phyloP scores from a whole-genome alignment of 2,797 vertebrate species.

The Karalla daura region DNA sequence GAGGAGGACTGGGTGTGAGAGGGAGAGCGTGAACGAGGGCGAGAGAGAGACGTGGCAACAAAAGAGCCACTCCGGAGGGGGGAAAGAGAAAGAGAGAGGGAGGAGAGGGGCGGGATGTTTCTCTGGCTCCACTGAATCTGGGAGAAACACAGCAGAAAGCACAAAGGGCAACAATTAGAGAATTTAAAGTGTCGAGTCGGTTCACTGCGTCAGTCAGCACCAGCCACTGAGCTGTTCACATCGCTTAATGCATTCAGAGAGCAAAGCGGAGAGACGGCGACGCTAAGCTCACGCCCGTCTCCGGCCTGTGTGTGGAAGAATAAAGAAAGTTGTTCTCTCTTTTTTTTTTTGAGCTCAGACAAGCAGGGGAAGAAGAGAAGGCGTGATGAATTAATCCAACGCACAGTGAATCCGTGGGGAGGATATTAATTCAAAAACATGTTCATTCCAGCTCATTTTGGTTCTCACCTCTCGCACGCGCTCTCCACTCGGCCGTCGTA shows the following conservation, averaged over 20 bases:
- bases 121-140: slow-evolving; percentile 5
- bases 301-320: background rate
- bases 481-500: background rate
- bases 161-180: slow-evolving; percentile 28
- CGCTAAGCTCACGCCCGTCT: background rate
- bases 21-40: slow-evolving; percentile 9
- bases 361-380: background rate
- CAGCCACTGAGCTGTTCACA: slow-evolving; percentile 3
- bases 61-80: too few relatives aligned
- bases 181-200: slow-evolving; percentile 4
- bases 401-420: background rate
- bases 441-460: background rate
- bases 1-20: slow-evolving; percentile 37
- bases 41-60: background rate
- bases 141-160: slow-evolving; percentile 10
- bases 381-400: background rate
- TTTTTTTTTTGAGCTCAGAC: background rate
- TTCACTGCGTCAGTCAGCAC: slow-evolving; percentile 2
- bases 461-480: background rate
- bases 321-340: background rate
- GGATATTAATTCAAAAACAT: background rate
- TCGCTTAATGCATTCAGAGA: slow-evolving; percentile 4
- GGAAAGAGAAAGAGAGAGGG: background rate
- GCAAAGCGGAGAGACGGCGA: background rate
- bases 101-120: slow-evolving; percentile 1